Evolutionary conservation across 1,140 invertebrate species (phyloP).

Genomic region (Limonius californicus): DNA sequence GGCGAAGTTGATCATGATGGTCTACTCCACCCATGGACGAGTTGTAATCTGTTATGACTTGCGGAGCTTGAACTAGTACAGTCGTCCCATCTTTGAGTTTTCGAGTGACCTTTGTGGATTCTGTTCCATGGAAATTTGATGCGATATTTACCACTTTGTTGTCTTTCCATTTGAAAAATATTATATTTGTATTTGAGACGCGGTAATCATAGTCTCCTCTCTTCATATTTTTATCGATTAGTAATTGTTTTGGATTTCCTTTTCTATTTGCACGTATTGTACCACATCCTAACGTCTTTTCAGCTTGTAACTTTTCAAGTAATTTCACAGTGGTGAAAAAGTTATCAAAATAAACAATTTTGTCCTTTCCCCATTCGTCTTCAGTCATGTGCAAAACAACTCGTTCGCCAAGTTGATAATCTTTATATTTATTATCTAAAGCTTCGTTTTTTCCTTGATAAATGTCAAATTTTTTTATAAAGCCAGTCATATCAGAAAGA

Average conservation of each 20-base stretch:
- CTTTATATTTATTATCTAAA: neutral
- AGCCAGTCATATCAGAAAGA: slow-evolving; percentile 30
- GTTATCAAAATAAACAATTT: slow-evolving; percentile 46
- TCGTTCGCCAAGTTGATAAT: slow-evolving; percentile 6
- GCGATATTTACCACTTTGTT: slow-evolving; percentile 44
- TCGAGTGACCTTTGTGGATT: no score
- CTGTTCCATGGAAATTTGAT: slow-evolving; percentile 46
- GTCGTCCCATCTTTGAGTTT: no score
- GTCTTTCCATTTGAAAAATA: slow-evolving; percentile 44
- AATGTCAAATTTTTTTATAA: slow-evolving; percentile 46
- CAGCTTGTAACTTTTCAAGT: neutral
- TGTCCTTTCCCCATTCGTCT: slow-evolving; percentile 33
- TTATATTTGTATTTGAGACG: slow-evolving; percentile 34
- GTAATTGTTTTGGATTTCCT: neutral
- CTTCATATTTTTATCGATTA: neutral
- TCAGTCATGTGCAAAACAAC: slow-evolving; percentile 21
- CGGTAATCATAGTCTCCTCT: slow-evolving; percentile 37
- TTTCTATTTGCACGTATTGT: slow-evolving; percentile 3
- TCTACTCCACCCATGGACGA: no score
- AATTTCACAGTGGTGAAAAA: slow-evolving; percentile 24
- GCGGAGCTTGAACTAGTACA: no score
- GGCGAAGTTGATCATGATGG: no score
- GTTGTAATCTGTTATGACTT: no score
- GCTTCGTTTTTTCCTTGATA: slow-evolving; percentile 39
- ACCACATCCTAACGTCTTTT: slow-evolving; percentile 14